phyloP scores from a whole-genome alignment of 2,113 vertebrate genomes.

The Rousettus leschenaultii region DNA sequence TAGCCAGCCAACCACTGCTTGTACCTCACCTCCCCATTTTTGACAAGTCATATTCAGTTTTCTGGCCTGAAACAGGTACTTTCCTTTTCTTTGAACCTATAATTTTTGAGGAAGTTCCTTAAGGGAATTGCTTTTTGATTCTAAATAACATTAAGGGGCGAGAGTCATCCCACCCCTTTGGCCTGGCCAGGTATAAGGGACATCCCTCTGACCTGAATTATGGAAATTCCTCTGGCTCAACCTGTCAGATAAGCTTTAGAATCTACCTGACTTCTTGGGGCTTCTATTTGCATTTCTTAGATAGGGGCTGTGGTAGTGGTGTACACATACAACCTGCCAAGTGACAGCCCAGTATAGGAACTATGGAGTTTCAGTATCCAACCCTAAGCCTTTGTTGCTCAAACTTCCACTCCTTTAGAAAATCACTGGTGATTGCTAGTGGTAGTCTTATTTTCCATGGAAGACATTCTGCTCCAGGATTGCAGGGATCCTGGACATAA shows the following conservation, averaged over 20 bases:
- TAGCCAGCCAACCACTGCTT: not conserved
- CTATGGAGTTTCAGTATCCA: not conserved
- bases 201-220: not conserved
- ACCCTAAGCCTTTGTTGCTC: not conserved
- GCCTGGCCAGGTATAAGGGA: not conserved
- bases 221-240: not conserved
- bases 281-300: conserved; percentile 23
- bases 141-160: not conserved
- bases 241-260: not conserved
- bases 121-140: conserved; percentile 19
- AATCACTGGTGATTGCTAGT: not conserved
- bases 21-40: not conserved
- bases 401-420: not conserved
- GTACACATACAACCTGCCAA: not conserved
- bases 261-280: not conserved
- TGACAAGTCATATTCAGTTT: not conserved
- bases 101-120: conserved; percentile 27
- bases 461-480: not conserved
- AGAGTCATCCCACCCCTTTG: not conserved
- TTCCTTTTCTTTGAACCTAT: not conserved
- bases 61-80: not conserved
- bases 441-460: not conserved
- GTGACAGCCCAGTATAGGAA: not conserved
- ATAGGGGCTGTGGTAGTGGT: not conserved
- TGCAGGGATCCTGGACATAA: not conserved